Base-by-base conservation (phyloP, 2,113 vertebrate genomes). In the Chionomys nivalis region DNA sequence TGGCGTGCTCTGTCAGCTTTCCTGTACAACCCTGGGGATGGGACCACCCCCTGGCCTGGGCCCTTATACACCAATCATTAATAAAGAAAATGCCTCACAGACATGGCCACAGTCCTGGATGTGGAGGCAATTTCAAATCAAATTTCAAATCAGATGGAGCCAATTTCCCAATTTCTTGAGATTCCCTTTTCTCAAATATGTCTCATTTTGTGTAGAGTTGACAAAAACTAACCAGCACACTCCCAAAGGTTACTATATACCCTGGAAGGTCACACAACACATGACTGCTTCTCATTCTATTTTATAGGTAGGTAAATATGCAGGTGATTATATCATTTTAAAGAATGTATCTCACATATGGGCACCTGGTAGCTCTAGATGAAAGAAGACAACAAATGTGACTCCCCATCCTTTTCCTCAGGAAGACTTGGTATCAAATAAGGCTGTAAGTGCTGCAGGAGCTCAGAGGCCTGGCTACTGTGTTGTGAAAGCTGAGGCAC, bases 271-370 rank as follows among this genome's bases (percentile, higher is more conserved):
- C 70, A 24, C 78, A 89, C 49, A 90, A 44, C 21, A 16, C 47
- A 31, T 21, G 39, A 58, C 36, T 90, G 72, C 49, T 89, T 77
- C 63, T 90, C 42, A 73, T 88, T 88, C 65, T 91, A 0, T 94
- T 95, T 90, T 83, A 24, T 8, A 47, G 3, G 26, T 83, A 92
- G 63, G 26, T 87, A 52, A 47, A 49, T 79, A 39, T 90, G 28
- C 36, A 93, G 61, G 85, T n/a, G 79, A 85, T 68, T 76, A 8
- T 92, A 17, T 55, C 36, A 61, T 87, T 97, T 82, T 70, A 87
- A 85, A 93, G 55, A 79, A 44, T 33, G 7, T 76, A 47, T 91
- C 72, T 91, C 93, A 72, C 39, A 61, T 17, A 77, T 83, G 75
- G 8, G 12, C 39, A 72, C 33, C 36, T 72, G 24, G 72, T 55